Evolutionary conservation across 92 coral and sea anemone species (phyloP).

Genomic region (Phenganax stokvisi): DNA sequence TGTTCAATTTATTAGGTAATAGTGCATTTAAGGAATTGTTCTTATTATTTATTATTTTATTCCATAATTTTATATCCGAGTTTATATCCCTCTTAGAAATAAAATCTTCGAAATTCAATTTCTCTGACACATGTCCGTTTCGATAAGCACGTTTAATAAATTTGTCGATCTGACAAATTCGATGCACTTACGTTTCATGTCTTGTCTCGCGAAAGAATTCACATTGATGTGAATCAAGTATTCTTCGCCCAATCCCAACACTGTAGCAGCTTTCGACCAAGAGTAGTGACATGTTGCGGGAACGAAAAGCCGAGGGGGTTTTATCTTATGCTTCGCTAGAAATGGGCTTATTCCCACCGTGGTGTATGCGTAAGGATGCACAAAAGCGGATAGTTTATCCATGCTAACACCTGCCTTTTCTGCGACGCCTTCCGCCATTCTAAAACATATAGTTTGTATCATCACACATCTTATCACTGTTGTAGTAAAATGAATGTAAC

Average conservation of each 20-base stretch:
- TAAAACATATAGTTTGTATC: background rate
- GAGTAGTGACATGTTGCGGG: conserved; percentile 80
- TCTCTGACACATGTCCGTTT: too few species aligned
- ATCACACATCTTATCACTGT: background rate
- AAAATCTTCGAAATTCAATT: too few species aligned
- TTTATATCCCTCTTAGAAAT: too few species aligned
- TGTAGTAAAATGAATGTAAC: background rate
- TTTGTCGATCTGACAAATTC: too few species aligned
- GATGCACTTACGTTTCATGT: conserved; percentile 40
- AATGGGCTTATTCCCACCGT: conserved; percentile 57
- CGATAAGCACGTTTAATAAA: too few species aligned
- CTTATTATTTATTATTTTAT: too few species aligned
- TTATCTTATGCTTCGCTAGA: conserved; percentile 52
- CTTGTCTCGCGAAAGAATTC: conserved; percentile 60
- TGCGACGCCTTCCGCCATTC: conserved; percentile 26
- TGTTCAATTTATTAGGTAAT: too few species aligned
- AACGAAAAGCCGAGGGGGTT: conserved; percentile 56
- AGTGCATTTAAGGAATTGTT: too few species aligned
- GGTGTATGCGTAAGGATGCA: conserved; percentile 27
- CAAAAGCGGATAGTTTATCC: conserved; percentile 17
- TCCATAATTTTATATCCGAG: too few species aligned
- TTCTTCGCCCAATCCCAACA: conserved; percentile 70
- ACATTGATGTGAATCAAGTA: conserved; percentile 54
- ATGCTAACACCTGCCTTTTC: conserved; percentile 9
- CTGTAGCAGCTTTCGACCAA: conserved; percentile 65